Evolutionary conservation across 2,888 invertebrate genomes (phyloP).

Genomic region (Himalopsyche tibetana): DNA sequence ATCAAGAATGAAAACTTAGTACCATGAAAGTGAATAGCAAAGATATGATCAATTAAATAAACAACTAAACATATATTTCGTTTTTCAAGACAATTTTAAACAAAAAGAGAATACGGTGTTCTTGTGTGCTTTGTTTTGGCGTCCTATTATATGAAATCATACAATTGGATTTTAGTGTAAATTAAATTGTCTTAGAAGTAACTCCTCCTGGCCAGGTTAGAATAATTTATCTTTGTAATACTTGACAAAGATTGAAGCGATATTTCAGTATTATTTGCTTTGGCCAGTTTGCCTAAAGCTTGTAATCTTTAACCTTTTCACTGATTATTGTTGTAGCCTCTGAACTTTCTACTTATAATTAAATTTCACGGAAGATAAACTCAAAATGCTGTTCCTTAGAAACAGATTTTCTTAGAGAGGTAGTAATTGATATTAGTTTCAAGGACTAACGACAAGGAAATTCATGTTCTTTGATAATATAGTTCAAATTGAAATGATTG

Average conservation of each 20-base stretch:
- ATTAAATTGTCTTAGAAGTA: not conserved
- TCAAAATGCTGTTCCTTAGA: not conserved
- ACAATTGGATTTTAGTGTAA: no score
- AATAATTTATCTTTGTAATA: conserved; percentile 2
- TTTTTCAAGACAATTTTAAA: no score
- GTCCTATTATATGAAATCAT: no score
- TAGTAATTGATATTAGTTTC: conserved; percentile 6
- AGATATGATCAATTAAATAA: no score
- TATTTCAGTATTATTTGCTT: conserved; percentile 13
- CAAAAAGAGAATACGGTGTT: no score
- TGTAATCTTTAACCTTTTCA: conserved; percentile 15
- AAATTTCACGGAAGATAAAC: conserved; percentile 30
- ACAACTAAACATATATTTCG: no score
- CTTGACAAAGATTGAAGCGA: not conserved
- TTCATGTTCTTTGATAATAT: not conserved
- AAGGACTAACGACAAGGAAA: not conserved
- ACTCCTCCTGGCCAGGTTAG: not conserved
- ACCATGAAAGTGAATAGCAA: no score
- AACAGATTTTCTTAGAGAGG: not conserved
- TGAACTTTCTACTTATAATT: conserved; percentile 1
- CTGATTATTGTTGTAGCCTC: conserved; percentile 24
- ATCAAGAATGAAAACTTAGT: no score
- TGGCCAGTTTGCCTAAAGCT: not conserved
- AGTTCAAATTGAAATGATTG: not conserved
- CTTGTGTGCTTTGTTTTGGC: no score